Percentiles rank a stretch among this genome's conserved stretches.
phyloP scores from a whole-genome alignment of 2,888 invertebrate genomes.

The Temnothorax ravouxi region DNA sequence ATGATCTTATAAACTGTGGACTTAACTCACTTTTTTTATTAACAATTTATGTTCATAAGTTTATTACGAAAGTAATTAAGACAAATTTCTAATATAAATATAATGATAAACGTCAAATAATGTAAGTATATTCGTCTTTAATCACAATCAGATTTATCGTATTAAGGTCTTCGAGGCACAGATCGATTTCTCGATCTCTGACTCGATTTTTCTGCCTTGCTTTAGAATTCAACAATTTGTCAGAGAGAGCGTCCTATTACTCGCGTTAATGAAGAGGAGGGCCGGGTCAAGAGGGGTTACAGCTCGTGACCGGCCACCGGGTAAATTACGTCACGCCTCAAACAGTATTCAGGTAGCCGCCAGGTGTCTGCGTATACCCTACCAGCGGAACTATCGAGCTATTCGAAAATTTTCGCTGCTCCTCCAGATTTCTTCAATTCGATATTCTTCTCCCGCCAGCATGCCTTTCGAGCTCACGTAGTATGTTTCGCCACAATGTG shows the following conservation, averaged over 20 bases:
- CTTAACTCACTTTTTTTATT: neutral
- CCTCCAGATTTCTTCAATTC: slow-evolving; percentile 37
- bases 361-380: slow-evolving; percentile 72
- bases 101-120: neutral
- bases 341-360: slow-evolving; percentile 71
- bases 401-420: slow-evolving; percentile 62
- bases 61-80: neutral
- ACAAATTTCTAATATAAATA: neutral
- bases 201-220: neutral
- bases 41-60: neutral
- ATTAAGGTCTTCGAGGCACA: neutral
- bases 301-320: slow-evolving; percentile 41
- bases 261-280: slow-evolving; percentile 55
- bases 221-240: slow-evolving; percentile 40
- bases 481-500: slow-evolving; percentile 67
- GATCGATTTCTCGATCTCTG: neutral
- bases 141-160: slow-evolving; percentile 10
- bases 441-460: neutral
- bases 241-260: neutral
- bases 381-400: slow-evolving; percentile 60
- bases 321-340: slow-evolving; percentile 81
- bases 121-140: neutral
- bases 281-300: slow-evolving; percentile 42
- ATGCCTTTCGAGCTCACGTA: slow-evolving; percentile 43
- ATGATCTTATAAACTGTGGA: neutral